Percentiles rank a stretch among this genome's conserved stretches.
Conservation (phyloP, 2,113 vertebrate species). For the Pycnonotus jocosus region DNA sequence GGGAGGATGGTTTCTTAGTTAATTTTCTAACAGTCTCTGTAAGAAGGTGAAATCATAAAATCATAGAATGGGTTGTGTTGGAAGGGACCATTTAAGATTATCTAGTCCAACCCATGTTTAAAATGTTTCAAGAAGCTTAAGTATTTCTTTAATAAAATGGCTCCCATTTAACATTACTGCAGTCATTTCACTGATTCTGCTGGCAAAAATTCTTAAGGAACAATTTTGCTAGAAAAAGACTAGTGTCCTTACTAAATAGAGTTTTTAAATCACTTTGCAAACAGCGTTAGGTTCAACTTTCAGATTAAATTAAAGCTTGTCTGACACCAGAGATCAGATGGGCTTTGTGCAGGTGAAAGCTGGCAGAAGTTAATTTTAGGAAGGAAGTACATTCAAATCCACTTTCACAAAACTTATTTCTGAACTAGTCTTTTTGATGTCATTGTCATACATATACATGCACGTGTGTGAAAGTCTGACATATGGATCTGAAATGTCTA, state of each 20-base stretch:
- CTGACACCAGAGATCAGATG: not conserved
- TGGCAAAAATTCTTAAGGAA: not conserved
- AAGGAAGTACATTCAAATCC: not conserved
- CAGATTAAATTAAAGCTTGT: not conserved
- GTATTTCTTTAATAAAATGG: not conserved
- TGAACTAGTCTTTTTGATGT: not conserved
- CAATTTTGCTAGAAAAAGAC: not conserved
- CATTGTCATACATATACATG: not conserved
- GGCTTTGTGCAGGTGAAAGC: not conserved
- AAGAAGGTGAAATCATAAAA: not conserved
- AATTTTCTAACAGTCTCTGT: not conserved
- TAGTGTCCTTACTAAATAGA: not conserved
- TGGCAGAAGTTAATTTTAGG: not conserved
- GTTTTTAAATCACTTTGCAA: not conserved
- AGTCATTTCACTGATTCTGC: not conserved
- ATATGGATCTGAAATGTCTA: not conserved
- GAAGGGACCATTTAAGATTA: not conserved
- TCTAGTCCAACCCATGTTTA: not conserved
- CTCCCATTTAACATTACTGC: not conserved
- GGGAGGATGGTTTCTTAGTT: not conserved
- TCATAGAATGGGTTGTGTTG: not conserved
- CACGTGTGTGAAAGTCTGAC: not conserved
- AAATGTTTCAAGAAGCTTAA: not conserved
- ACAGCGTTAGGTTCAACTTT: not conserved
- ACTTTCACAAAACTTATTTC: not conserved